These are phyloP conservation scores for Camponotus vicinus DNA, from an alignment of 1,140 invertebrate genomes.

Conservation along the genomic window DNA sequence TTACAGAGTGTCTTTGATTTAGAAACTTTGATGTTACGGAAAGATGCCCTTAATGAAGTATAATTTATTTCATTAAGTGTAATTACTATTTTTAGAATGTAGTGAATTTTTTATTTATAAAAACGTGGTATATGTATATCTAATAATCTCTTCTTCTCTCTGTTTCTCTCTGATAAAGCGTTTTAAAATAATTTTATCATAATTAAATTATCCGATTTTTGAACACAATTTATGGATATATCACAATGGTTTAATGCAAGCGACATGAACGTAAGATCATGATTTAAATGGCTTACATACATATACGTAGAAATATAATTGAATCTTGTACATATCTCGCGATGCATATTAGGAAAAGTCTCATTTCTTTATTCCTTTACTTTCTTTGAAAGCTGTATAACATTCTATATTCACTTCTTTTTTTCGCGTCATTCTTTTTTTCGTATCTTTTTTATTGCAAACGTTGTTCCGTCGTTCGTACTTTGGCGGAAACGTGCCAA, in stretches of 20 bases:
- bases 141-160: neutral
- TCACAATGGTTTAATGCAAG: neutral
- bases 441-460: neutral
- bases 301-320: neutral
- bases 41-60: no score
- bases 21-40: neutral
- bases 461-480: neutral
- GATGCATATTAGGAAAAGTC: neutral
- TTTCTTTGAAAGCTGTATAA: conserved; percentile 4
- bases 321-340: neutral
- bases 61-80: no score
- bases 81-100: neutral
- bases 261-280: neutral
- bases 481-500: conserved; percentile 24
- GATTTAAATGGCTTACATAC: neutral
- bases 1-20: neutral
- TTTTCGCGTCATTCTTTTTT: conserved; percentile 1
- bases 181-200: neutral
- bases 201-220: neutral
- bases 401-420: conserved; percentile 36
- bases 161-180: neutral
- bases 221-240: neutral
- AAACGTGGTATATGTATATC: no score
- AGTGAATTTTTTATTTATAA: neutral
- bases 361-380: neutral